These are phyloP conservation scores for Dryobota labecula DNA, from an alignment of 2,888 invertebrate species.

Conservation along the genomic window DNA sequence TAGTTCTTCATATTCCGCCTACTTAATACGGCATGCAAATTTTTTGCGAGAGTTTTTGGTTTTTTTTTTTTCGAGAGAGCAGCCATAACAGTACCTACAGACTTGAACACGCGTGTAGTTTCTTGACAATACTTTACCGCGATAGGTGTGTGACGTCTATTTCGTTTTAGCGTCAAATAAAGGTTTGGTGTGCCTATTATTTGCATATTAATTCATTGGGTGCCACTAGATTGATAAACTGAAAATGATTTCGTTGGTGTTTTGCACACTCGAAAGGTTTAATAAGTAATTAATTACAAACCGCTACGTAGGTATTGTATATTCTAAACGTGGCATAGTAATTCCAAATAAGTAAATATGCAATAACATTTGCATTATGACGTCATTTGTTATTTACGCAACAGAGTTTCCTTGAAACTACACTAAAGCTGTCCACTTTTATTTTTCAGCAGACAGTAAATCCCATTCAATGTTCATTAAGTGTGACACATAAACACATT, in stretches of 20 bases:
- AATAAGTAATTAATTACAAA: background rate
- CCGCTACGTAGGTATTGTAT: background rate
- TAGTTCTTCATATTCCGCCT: no score
- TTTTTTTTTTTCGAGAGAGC: no score
- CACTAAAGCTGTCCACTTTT: background rate
- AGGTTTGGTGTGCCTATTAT: background rate
- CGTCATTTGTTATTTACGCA: conserved; percentile 3
- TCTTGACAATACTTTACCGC: conserved; percentile 25
- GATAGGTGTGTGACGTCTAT: background rate
- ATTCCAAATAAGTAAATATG: background rate
- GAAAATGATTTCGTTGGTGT: background rate
- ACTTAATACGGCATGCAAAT: no score
- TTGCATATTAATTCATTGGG: conserved; percentile 5
- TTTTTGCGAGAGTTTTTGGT: no score
- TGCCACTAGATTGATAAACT: no score
- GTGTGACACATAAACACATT: conserved; percentile 13
- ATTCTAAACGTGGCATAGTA: background rate
- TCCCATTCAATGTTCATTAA: conserved; percentile 6
- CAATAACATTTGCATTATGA: background rate
- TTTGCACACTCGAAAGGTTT: background rate
- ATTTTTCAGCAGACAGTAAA: conserved; percentile 16
- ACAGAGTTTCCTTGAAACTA: conserved; percentile 6
- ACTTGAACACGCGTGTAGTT: conserved; percentile 3
- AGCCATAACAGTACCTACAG: no score
- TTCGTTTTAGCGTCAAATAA: background rate